phyloP scores from a whole-genome alignment of 2,888 invertebrate species.

The Volucella bombylans region DNA sequence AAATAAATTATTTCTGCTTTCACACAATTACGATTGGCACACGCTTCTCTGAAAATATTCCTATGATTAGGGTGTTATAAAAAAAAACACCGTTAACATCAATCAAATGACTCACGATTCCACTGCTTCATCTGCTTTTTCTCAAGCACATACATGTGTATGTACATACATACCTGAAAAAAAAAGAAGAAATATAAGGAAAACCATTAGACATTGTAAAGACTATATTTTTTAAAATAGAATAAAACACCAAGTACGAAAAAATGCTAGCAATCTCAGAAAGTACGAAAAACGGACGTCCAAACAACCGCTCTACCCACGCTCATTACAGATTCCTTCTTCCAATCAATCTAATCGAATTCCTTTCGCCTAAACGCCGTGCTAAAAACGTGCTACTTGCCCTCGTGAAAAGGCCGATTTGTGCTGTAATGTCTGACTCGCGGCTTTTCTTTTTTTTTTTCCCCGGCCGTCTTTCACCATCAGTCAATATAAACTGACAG shows the following conservation, averaged over 20 bases:
- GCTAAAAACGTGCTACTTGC: constrained; percentile 10
- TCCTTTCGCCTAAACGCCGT: constrained; percentile 1
- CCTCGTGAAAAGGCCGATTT: constrained; percentile 1
- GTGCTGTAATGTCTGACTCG: background rate
- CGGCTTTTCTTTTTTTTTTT: background rate
- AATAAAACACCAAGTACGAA: background rate
- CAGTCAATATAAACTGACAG: background rate
- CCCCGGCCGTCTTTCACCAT: background rate
- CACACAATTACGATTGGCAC: too few relatives aligned
- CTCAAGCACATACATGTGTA: constrained; percentile 14
- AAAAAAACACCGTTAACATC: too few relatives aligned
- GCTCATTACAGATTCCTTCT: constrained; percentile 10
- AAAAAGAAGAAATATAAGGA: constrained; percentile 37
- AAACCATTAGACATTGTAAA: constrained; percentile 30
- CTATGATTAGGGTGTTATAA: too few relatives aligned
- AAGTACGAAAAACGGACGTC: constrained; percentile 9
- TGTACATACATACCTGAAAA: constrained; percentile 58
- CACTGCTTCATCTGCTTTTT: constrained; percentile 13
- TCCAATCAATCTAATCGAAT: constrained; percentile 19
- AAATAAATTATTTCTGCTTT: too few relatives aligned
- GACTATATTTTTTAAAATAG: constrained; percentile 9
- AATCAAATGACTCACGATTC: background rate
- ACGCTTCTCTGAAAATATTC: too few relatives aligned
- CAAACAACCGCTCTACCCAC: background rate
- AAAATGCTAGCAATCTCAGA: constrained; percentile 30